phyloP scores from a whole-genome alignment of 2,113 vertebrate species.

The Perca flavescens region DNA sequence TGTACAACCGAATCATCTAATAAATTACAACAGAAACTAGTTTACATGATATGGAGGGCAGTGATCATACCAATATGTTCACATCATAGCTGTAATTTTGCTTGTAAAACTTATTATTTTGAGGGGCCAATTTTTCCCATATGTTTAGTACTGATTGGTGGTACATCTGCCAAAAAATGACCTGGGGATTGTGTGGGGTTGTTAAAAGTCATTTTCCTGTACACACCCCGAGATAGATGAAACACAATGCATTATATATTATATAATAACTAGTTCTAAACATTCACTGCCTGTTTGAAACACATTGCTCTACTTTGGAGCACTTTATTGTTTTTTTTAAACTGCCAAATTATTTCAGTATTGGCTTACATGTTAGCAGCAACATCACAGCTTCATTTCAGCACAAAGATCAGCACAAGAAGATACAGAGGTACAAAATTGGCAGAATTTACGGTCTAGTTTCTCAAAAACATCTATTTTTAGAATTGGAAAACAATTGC shows the following conservation, averaged over 20 bases:
- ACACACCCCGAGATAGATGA: too few relatives aligned
- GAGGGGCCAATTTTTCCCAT: neutral
- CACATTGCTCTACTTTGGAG: neutral
- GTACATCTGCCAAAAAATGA: neutral
- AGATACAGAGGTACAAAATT: neutral
- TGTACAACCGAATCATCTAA: neutral
- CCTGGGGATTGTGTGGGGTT: neutral
- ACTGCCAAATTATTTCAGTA: too few relatives aligned
- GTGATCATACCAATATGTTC: neutral
- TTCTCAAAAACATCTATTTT: neutral
- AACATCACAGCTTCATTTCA: neutral
- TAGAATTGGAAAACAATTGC: neutral
- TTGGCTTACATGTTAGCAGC: neutral
- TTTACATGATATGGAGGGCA: constrained; percentile 8
- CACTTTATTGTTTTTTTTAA: too few relatives aligned
- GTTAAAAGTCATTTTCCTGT: neutral
- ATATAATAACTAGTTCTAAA: neutral
- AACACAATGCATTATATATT: neutral
- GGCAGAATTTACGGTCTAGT: neutral
- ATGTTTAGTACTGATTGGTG: neutral
- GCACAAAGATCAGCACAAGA: neutral
- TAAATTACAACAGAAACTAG: neutral
- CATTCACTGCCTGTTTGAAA: neutral
- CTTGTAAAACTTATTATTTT: neutral
- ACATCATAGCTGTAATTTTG: constrained; percentile 1